These are phyloP conservation scores for Crotalus tigris DNA, from an alignment of 2,113 vertebrate species.

Conservation along the genomic window DNA sequence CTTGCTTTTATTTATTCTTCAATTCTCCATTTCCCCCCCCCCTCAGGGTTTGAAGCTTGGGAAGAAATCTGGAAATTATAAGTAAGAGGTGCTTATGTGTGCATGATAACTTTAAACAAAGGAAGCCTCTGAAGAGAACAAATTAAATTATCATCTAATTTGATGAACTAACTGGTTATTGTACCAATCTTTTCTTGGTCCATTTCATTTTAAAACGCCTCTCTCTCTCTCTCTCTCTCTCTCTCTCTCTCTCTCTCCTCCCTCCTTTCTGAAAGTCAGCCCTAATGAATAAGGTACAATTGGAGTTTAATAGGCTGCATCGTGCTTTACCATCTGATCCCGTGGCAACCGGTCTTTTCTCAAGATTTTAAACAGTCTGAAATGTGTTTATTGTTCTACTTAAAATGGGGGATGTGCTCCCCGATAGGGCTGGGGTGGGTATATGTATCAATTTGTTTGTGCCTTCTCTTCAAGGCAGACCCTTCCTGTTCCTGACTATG, in stretches of 20 bases:
- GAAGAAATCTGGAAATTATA: slow-evolving; percentile 72
- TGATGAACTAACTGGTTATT: slow-evolving; percentile 92
- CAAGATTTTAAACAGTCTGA: slow-evolving; percentile 87
- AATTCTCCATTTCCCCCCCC: neutral
- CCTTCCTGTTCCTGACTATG: slow-evolving; percentile 72
- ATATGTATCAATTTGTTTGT: slow-evolving; percentile 97
- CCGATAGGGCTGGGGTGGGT: slow-evolving; percentile 73
- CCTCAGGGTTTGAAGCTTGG: neutral
- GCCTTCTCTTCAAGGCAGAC: slow-evolving; percentile 71
- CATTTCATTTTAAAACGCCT: slow-evolving; percentile 17
- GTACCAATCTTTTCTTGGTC: slow-evolving; percentile 69
- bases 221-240: neutral
- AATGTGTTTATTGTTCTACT: slow-evolving; percentile 83
- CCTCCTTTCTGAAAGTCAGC: slow-evolving; percentile 37
- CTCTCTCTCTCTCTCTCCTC: neutral
- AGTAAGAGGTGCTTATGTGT: slow-evolving; percentile 68
- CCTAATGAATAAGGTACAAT: slow-evolving; percentile 65
- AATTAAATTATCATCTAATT: slow-evolving; percentile 90
- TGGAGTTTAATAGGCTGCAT: slow-evolving; percentile 87
- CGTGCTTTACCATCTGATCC: slow-evolving; percentile 74
- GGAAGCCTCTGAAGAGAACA: slow-evolving; percentile 74
- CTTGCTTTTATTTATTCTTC: slow-evolving; percentile 40
- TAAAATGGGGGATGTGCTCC: slow-evolving; percentile 78
- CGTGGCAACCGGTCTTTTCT: slow-evolving; percentile 83
- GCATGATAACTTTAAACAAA: slow-evolving; percentile 82